These are phyloP conservation scores for Vipera latastei DNA, from an alignment of 2,797 vertebrate genomes.

Conservation along the genomic window DNA sequence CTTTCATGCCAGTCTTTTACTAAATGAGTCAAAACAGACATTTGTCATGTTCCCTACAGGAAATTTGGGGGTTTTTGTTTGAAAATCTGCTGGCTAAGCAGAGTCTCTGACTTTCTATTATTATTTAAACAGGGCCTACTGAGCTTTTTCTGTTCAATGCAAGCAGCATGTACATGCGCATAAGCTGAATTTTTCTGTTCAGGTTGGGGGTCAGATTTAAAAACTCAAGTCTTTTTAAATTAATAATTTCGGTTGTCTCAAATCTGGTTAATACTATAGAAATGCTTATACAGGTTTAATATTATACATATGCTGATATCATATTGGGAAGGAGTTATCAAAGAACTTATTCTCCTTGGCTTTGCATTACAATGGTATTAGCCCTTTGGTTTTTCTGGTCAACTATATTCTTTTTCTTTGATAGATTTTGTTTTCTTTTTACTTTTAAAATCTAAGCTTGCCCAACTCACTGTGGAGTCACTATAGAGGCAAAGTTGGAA, in stretches of 20 bases:
- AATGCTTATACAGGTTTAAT: neutral
- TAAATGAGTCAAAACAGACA: constrained; percentile 69
- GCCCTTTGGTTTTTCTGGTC: neutral
- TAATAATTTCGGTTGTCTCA: neutral
- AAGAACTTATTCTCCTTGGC: neutral
- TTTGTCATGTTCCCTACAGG: constrained; percentile 81
- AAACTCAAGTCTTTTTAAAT: constrained; percentile 8
- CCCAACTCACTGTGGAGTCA: neutral
- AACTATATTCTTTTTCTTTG: neutral
- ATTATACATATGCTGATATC: neutral
- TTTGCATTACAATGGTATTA: neutral
- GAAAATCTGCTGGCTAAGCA: constrained; percentile 83
- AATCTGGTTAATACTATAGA: neutral
- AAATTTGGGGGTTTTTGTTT: constrained; percentile 84
- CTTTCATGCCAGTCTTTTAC: constrained; percentile 39
- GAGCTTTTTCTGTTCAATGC: constrained; percentile 42
- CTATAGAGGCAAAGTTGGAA: neutral
- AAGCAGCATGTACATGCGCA: neutral
- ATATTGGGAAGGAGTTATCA: neutral
- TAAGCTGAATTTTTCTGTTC: neutral
- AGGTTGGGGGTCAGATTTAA: neutral
- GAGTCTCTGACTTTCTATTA: constrained; percentile 81
- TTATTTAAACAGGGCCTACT: constrained; percentile 76
- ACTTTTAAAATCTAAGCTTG: neutral
- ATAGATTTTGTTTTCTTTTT: neutral